phyloP scores from a whole-genome alignment of 1,140 invertebrate genomes.

The Phymastichus coffea region DNA sequence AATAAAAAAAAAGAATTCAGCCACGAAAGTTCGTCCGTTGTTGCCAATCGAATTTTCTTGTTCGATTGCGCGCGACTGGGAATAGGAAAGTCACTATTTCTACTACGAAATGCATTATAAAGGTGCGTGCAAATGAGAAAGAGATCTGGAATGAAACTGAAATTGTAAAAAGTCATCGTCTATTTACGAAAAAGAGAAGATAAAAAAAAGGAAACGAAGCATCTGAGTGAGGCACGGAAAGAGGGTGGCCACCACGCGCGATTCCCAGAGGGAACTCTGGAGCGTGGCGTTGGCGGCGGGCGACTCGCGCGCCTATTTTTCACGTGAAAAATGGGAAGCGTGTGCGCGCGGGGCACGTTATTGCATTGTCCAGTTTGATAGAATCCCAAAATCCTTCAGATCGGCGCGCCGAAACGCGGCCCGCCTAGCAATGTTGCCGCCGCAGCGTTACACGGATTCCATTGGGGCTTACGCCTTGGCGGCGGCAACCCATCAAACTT shows the following conservation, averaged over 20 bases:
- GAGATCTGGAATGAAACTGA: not conserved
- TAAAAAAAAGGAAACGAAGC: not conserved
- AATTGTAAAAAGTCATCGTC: not conserved
- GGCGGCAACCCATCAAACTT: conserved; percentile 56
- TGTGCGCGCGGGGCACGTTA: conserved; percentile 42
- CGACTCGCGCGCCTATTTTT: conserved; percentile 41
- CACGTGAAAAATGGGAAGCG: conserved; percentile 34
- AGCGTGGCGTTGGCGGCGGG: conserved; percentile 6
- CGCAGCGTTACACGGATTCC: conserved; percentile 37
- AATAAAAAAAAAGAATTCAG: not conserved
- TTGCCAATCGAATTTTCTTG: too few relatives aligned
- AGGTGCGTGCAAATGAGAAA: not conserved
- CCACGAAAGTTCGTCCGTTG: too few relatives aligned
- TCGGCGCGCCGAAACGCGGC: conserved; percentile 41
- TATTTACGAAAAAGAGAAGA: not conserved
- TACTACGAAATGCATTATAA: too few relatives aligned
- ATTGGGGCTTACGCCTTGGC: conserved; percentile 41
- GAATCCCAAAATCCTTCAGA: conserved; percentile 57
- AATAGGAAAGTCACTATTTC: too few relatives aligned
- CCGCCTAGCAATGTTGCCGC: conserved; percentile 46
- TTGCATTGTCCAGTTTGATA: conserved; percentile 59
- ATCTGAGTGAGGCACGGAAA: not conserved
- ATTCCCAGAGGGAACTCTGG: conserved; percentile 13
- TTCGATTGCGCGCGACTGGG: too few relatives aligned
- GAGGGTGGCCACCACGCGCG: not conserved